Conservation (phyloP, 1,140 invertebrate genomes). For the Hormaphis cornu region DNA sequence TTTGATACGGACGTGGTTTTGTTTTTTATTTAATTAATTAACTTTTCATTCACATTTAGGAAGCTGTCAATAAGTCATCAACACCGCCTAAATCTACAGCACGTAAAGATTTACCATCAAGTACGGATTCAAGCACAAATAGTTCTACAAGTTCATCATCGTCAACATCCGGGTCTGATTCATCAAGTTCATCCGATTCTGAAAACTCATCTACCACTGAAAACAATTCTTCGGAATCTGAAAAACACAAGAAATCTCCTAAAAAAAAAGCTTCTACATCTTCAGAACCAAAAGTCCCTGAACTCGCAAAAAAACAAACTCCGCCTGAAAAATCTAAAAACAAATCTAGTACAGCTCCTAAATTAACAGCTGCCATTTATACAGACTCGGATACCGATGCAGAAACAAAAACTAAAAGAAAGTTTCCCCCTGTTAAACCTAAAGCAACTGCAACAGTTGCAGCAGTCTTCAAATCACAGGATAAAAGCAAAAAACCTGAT, state of each 20-base stretch:
- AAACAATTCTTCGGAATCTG: conserved; percentile 30
- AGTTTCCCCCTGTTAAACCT: conserved; percentile 47
- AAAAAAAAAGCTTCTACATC: conserved; percentile 28
- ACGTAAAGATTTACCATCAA: conserved; percentile 21
- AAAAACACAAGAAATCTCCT: conserved; percentile 32
- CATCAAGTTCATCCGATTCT: conserved; percentile 32
- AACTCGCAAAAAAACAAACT: conserved; percentile 46
- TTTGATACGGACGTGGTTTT: background rate
- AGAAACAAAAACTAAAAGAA: conserved; percentile 39
- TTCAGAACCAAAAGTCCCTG: conserved; percentile 25
- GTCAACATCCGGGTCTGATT: conserved; percentile 33
- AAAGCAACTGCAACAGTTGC: conserved; percentile 48
- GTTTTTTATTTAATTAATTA: no score
- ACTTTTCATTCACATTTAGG: background rate
- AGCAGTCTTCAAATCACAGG: conserved; percentile 35
- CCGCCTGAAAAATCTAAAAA: conserved; percentile 44
- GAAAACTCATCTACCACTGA: conserved; percentile 31
- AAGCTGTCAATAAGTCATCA: conserved; percentile 18
- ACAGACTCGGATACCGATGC: conserved; percentile 41
- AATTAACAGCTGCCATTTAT: conserved; percentile 35
- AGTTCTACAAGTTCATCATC: conserved; percentile 33
- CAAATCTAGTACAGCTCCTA: conserved; percentile 37
- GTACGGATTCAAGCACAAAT: conserved; percentile 32
- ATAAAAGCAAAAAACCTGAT: conserved; percentile 37
- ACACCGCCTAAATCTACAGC: conserved; percentile 20